A percentile compares a stretch with the other conserved stretches of the same genome.
These are phyloP conservation scores for Apoda limacodes DNA, from an alignment of 2,888 invertebrate species.

Conservation along the genomic window DNA sequence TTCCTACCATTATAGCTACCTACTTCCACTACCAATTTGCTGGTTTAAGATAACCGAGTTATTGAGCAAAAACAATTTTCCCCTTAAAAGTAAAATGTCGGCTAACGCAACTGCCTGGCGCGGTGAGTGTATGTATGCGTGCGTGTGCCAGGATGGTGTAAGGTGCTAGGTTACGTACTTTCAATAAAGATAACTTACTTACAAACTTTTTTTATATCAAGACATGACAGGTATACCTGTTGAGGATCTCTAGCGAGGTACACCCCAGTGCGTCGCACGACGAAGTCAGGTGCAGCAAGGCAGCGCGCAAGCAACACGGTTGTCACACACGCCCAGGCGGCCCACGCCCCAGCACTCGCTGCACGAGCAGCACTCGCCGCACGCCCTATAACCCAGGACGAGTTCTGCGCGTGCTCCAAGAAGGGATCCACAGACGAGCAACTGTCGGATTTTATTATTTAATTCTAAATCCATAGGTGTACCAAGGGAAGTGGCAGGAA, in stretches of 20 bases:
- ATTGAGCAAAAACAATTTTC: too few relatives aligned
- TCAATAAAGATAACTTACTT: too few relatives aligned
- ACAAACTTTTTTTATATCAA: too few relatives aligned
- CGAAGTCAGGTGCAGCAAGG: constrained; percentile 51
- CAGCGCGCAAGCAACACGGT: constrained; percentile 50
- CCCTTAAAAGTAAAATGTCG: too few relatives aligned
- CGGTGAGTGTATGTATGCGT: too few relatives aligned
- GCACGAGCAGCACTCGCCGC: constrained; percentile 41
- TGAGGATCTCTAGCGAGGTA: constrained; percentile 42
- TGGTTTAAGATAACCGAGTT: too few relatives aligned
- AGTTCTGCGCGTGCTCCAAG: constrained; percentile 33
- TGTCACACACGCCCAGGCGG: constrained; percentile 46
- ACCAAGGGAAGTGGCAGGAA: too few relatives aligned
- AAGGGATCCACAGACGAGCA: constrained; percentile 46
- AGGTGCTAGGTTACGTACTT: too few relatives aligned
- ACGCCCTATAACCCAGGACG: constrained; percentile 36
- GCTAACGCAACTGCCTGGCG: too few relatives aligned
- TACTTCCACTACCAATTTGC: too few relatives aligned
- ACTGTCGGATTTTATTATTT: constrained; percentile 23
- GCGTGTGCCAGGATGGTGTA: too few relatives aligned
- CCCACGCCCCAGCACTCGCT: constrained; percentile 46
- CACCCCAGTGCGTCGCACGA: constrained; percentile 37
- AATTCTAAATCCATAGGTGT: constrained; percentile 1
- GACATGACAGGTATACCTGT: constrained; percentile 25
- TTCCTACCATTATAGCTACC: too few relatives aligned